Evolutionary conservation across 1,140 invertebrate species (phyloP).

Genomic region (Centruroides sculpturatus): DNA sequence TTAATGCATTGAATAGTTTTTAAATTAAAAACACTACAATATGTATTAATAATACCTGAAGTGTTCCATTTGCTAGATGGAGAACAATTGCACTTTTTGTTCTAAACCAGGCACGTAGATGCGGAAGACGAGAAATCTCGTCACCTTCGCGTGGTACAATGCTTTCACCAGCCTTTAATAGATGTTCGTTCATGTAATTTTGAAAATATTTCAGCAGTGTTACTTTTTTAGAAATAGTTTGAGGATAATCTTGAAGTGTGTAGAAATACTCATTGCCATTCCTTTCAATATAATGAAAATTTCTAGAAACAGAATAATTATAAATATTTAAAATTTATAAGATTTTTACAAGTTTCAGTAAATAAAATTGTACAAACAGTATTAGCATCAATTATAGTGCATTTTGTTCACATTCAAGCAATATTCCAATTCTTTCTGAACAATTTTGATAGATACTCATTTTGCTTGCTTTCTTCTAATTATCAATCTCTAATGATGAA

Average conservation of each 20-base stretch:
- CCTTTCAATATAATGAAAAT: constrained; percentile 93
- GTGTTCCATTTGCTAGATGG: constrained; percentile 90
- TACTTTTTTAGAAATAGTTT: constrained; percentile 85
- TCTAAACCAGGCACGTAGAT: constrained; percentile 89
- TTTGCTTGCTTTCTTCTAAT: no score
- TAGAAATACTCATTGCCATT: constrained; percentile 77
- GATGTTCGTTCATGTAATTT: constrained; percentile 94
- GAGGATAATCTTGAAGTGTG: constrained; percentile 62
- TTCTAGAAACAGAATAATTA: constrained; percentile 35
- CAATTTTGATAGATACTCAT: no score
- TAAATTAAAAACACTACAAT: background rate
- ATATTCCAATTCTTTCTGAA: no score
- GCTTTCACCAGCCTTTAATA: constrained; percentile 70
- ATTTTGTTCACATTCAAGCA: no score
- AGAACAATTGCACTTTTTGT: constrained; percentile 89
- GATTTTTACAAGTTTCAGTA: no score
- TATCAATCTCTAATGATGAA: no score
- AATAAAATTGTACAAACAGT: no score
- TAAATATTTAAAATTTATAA: no score
- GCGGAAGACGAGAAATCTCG: constrained; percentile 76
- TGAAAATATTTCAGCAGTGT: constrained; percentile 90
- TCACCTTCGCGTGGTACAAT: constrained; percentile 66
- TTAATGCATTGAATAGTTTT: no score
- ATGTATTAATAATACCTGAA: constrained; percentile 55
- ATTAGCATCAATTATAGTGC: no score